Percentiles rank a stretch among this genome's conserved stretches.
phyloP scores from a whole-genome alignment of 2,888 invertebrate genomes.

The Eupelmus urozonus region DNA sequence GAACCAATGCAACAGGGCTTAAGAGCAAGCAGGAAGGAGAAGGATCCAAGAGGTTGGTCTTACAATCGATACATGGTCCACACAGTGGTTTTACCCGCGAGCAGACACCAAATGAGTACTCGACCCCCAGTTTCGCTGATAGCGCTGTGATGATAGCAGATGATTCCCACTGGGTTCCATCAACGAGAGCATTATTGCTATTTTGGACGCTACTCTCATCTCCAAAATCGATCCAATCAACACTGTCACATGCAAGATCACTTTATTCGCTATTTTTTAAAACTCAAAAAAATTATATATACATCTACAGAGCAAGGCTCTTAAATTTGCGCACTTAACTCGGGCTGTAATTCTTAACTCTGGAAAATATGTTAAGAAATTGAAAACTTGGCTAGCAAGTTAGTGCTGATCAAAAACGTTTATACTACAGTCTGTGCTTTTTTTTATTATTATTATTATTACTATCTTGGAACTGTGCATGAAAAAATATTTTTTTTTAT shows the following conservation, averaged over 20 bases:
- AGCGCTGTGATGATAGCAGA: conserved; percentile 62
- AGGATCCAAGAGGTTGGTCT: conserved; percentile 80
- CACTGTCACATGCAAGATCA: conserved; percentile 72
- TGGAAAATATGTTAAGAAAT: conserved; percentile 75
- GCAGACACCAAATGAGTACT: conserved; percentile 38
- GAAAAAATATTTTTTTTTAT: conserved; percentile 38
- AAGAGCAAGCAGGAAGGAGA: conserved; percentile 80
- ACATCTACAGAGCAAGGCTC: conserved; percentile 47
- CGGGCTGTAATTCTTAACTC: conserved; percentile 67
- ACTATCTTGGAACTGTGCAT: conserved; percentile 43
- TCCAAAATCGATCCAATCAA: conserved; percentile 66
- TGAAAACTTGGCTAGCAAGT: conserved; percentile 76
- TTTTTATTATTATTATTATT: no score
- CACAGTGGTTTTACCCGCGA: conserved; percentile 60
- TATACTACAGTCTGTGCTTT: conserved; percentile 22
- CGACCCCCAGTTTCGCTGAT: conserved; percentile 34
- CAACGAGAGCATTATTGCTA: conserved; percentile 48
- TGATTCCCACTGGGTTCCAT: conserved; percentile 69
- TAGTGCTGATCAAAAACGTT: conserved; percentile 54
- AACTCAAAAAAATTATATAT: conserved; percentile 43
- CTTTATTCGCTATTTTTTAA: conserved; percentile 67
- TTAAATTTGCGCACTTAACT: conserved; percentile 47
- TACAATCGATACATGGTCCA: conserved; percentile 72
- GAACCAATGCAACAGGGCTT: conserved; percentile 77
- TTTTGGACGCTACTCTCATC: conserved; percentile 51